phyloP scores from a whole-genome alignment of 2,888 invertebrate genomes.

The Masnerella sp. region DNA sequence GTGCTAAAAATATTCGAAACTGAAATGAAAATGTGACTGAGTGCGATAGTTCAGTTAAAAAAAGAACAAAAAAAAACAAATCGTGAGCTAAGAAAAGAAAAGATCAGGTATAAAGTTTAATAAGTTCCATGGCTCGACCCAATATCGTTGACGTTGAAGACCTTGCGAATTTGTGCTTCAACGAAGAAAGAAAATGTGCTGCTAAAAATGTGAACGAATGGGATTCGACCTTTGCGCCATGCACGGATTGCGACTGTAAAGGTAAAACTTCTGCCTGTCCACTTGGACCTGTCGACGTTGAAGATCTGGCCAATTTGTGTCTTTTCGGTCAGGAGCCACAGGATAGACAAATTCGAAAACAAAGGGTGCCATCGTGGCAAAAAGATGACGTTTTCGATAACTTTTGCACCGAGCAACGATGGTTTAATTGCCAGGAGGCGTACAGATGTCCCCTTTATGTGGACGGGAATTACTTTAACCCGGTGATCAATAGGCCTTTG shows the following conservation, averaged over 20 bases:
- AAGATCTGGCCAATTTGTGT: slow-evolving; percentile 69
- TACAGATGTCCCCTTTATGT: slow-evolving; percentile 71
- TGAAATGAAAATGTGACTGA: no score
- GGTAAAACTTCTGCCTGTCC: slow-evolving; percentile 55
- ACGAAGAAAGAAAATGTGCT: slow-evolving; percentile 15
- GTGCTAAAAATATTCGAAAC: no score
- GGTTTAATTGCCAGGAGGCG: slow-evolving; percentile 71
- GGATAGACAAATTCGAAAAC: slow-evolving; percentile 13
- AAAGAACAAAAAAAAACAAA: no score
- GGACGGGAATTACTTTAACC: background rate
- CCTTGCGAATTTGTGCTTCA: slow-evolving; percentile 31
- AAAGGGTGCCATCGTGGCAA: slow-evolving; percentile 13
- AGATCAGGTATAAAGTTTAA: no score
- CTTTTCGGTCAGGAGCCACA: slow-evolving; percentile 60
- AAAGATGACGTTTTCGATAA: slow-evolving; percentile 56
- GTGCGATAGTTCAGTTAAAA: background rate
- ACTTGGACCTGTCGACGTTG: slow-evolving; percentile 68
- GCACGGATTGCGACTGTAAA: slow-evolving; percentile 26
- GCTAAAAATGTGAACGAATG: slow-evolving; percentile 10
- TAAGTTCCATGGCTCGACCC: slow-evolving; percentile 17
- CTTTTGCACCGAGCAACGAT: slow-evolving; percentile 70
- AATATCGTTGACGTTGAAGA: slow-evolving; percentile 38
- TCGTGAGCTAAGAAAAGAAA: background rate
- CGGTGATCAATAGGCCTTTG: background rate
- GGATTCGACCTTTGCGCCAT: slow-evolving; percentile 47